These are phyloP conservation scores for Picathartes gymnocephalus DNA, from an alignment of 2,113 vertebrate genomes.

Conservation along the genomic window DNA sequence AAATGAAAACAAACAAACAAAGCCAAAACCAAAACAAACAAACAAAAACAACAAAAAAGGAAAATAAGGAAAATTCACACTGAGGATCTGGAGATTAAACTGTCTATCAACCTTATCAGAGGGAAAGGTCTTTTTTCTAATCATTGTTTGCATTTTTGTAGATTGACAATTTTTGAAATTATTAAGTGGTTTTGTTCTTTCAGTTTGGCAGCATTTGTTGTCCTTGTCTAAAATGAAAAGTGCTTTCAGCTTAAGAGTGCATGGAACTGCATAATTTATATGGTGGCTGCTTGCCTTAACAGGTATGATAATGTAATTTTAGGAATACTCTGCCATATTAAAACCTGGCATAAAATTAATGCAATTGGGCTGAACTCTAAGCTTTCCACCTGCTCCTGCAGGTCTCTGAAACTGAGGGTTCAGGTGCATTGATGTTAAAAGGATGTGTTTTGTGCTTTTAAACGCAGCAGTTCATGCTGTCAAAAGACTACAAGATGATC, in stretches of 20 bases:
- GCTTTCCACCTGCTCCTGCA: not conserved
- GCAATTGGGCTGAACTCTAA: not conserved
- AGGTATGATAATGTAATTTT: not conserved
- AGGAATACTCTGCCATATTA: not conserved
- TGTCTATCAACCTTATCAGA: not conserved
- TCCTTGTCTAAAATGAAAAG: not conserved
- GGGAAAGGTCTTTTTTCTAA: not conserved
- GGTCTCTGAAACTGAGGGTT: not conserved
- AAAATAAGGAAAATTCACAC: not conserved
- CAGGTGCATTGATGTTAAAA: not conserved
- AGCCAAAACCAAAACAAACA: not conserved
- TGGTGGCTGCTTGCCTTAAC: not conserved
- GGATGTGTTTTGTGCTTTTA: not conserved
- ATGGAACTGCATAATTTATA: not conserved
- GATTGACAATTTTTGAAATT: not conserved
- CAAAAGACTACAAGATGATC: not conserved
- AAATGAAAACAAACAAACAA: not conserved
- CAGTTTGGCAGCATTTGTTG: not conserved
- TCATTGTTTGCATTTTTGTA: not conserved
- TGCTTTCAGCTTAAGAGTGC: not conserved
- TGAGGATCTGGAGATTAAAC: not conserved
- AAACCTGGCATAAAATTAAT: not conserved
- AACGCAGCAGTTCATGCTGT: not conserved
- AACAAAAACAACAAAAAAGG: not conserved
- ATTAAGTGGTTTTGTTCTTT: not conserved